Percentiles rank a stretch among this genome's conserved stretches.
Evolutionary conservation across 2,888 invertebrate species (phyloP).

Genomic region (Dynastes grantii): DNA sequence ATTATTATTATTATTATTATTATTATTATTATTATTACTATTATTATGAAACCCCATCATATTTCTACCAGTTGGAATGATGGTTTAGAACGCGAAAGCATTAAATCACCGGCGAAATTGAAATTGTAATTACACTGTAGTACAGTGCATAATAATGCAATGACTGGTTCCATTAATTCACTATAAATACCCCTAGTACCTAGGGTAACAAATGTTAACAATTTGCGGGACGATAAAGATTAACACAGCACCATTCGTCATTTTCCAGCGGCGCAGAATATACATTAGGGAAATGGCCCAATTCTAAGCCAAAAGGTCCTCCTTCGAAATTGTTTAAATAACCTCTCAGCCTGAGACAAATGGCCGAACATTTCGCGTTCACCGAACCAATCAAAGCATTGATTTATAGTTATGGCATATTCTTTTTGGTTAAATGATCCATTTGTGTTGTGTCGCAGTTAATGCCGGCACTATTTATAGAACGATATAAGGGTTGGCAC

Average conservation of each 20-base stretch:
- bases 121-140: no score
- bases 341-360: constrained; percentile 20
- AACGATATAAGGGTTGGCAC: constrained; percentile 41
- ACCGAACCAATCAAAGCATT: constrained; percentile 34
- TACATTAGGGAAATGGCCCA: constrained; percentile 4
- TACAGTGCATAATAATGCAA: no score
- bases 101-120: no score
- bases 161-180: no score
- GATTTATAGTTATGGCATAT: constrained; percentile 41
- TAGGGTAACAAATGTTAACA: no score
- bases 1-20: no score
- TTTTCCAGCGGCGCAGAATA: neutral
- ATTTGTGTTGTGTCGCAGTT: constrained; percentile 42
- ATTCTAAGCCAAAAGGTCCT: constrained; percentile 2
- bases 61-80: no score
- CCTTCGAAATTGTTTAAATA: constrained; percentile 19
- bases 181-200: no score
- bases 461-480: constrained; percentile 44
- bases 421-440: constrained; percentile 43
- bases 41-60: no score
- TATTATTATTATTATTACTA: no score
- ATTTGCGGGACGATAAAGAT: neutral
- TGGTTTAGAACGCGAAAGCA: no score
- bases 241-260: neutral
- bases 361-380: constrained; percentile 13